A percentile compares a stretch with the other conserved stretches of the same genome.
phyloP scores from a whole-genome alignment of 2,888 invertebrate species.

The Ophonus ardosiacus region DNA sequence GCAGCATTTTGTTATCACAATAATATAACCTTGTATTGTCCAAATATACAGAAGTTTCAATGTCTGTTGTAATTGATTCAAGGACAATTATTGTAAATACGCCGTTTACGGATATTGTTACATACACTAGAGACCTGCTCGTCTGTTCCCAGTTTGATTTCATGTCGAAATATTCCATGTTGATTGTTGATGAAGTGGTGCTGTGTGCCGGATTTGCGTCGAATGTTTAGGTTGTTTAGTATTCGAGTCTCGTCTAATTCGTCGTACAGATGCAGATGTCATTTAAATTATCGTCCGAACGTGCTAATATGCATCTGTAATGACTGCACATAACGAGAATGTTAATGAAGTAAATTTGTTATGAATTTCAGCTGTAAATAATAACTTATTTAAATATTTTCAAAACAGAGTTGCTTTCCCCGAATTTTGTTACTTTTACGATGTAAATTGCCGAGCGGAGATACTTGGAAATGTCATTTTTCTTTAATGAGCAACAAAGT shows the following conservation, averaged over 20 bases:
- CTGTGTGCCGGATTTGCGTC: slow-evolving; percentile 1
- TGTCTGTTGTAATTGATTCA: slow-evolving; percentile 18
- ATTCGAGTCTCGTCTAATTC: background rate
- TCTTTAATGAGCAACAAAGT: background rate
- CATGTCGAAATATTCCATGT: background rate
- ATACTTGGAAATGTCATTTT: background rate
- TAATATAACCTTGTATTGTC: background rate
- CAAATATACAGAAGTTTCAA: slow-evolving; percentile 9
- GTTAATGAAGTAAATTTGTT: slow-evolving; percentile 21
- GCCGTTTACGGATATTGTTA: slow-evolving; percentile 7
- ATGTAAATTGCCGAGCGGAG: too few relatives aligned
- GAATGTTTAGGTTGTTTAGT: background rate
- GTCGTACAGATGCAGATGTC: slow-evolving; percentile 16
- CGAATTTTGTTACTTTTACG: background rate
- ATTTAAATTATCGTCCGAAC: slow-evolving; percentile 27
- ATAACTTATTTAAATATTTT: background rate
- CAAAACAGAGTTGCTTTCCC: slow-evolving; percentile 6
- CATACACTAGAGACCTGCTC: background rate
- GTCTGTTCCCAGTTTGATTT: background rate
- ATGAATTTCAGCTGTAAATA: background rate
- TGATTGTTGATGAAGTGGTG: background rate
- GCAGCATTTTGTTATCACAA: background rate
- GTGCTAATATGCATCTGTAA: slow-evolving; percentile 36
- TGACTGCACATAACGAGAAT: slow-evolving; percentile 28
- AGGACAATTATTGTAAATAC: slow-evolving; percentile 14